Evolutionary conservation across 2,797 vertebrate genomes (phyloP).

Genomic region (Gymnothorax reevesii): DNA sequence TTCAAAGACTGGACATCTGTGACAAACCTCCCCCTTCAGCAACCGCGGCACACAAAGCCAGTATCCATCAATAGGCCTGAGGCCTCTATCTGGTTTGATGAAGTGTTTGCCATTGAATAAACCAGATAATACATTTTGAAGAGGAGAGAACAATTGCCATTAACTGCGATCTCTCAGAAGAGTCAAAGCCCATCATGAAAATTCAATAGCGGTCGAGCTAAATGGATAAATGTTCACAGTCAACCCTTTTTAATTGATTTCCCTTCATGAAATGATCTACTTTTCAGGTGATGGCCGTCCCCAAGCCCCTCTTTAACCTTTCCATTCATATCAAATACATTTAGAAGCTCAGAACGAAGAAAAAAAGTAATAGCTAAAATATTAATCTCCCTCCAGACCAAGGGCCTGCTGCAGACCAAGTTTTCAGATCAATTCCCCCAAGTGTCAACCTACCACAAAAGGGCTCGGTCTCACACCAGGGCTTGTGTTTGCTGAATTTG

Average conservation of each 20-base stretch:
- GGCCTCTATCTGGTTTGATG: slow-evolving; percentile 97
- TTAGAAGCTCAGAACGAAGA: slow-evolving; percentile 75
- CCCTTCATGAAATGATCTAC: slow-evolving; percentile 96
- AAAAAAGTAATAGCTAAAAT: slow-evolving; percentile 79
- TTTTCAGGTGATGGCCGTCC: slow-evolving; percentile 81
- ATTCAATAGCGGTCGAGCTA: slow-evolving; percentile 98
- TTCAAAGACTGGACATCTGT: slow-evolving; percentile 99
- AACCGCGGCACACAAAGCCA: slow-evolving; percentile 91
- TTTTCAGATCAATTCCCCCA: slow-evolving; percentile 82
- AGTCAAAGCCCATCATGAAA: slow-evolving; percentile 98
- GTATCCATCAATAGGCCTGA: slow-evolving; percentile 94
- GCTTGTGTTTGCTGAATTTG: slow-evolving; percentile 76
- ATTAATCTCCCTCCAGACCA: slow-evolving; percentile 82
- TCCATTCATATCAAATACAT: slow-evolving; percentile 83
- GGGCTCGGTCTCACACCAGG: slow-evolving; percentile 77
- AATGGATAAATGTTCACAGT: slow-evolving; percentile 98
- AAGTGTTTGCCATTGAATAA: slow-evolving; percentile 99
- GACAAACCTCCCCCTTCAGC: slow-evolving; percentile 83
- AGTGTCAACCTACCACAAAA: slow-evolving; percentile 76
- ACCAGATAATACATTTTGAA: slow-evolving; percentile 98
- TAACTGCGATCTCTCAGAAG: slow-evolving; percentile 94
- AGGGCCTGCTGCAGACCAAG: slow-evolving; percentile 77
- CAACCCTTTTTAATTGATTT: slow-evolving; percentile 99
- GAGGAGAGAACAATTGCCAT: slow-evolving; percentile 96
- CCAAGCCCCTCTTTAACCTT: slow-evolving; percentile 86